Evolutionary conservation across 1,140 invertebrate species (phyloP), one percentile per base, ranked within the genome.

Genomic region (Camponotus pennsylvanicus): DNA sequence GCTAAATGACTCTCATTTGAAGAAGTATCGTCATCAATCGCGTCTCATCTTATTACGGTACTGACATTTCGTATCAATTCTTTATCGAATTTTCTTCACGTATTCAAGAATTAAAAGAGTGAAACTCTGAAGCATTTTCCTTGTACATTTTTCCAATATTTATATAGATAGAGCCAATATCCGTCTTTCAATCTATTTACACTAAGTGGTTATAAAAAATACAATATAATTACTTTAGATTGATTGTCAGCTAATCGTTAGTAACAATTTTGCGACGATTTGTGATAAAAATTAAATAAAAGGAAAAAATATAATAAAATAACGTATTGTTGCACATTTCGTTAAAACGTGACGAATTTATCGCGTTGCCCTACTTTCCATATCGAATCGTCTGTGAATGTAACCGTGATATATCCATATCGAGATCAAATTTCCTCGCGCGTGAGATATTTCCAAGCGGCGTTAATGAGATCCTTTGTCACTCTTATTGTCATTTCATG

Each of bases 381-480:
- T 59, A 71, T 32, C 37, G 37, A 71, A 57, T 34, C 45, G 32
- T 69, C 18, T 42, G 21, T 73, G 21, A 69, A 69, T 69, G 5
- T 40, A n/a, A 79, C 13, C 52, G 37, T 57, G 52, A 57, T 73
- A 57, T 57, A 40, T 79, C 42, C 67, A 82, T 73, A 71, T 82
- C 8, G 52, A 73, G 79, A 82, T 71, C 66, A 71, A 80, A 80
- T 80, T 80, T 80, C 55, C 15, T 18, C 27, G 27, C 52, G 78
- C 52, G 21, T 27, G 37, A 71, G 52, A 71, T 34, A 82, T 71
- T 71, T 71, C 37, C 37, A 37, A 21, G 18, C 27, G 4, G 7
- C 67, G 67, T 71, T 71, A 82, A 82, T 82, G 79, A 82, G 52
- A 82, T 73, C 52, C 79, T 82, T 82, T 82, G 37, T 82, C 79